Conservation (phyloP, 1,140 invertebrate genomes). For the Drosophila bipectinata region DNA sequence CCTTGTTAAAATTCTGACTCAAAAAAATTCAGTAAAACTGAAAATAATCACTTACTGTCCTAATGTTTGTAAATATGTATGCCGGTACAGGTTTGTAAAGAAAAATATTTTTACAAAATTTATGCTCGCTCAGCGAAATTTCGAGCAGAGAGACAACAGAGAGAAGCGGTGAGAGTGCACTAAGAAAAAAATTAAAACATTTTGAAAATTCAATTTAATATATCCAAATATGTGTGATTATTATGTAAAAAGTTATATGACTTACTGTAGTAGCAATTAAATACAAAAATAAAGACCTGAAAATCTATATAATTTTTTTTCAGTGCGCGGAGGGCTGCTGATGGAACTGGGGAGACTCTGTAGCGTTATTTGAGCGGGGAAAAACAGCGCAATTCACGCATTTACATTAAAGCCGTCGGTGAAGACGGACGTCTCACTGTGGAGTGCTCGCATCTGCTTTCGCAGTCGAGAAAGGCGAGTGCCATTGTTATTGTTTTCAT, state of each 20-base stretch:
- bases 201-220: background rate
- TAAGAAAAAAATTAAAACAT: background rate
- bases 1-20: background rate
- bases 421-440: constrained; percentile 42
- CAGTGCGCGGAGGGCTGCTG: background rate
- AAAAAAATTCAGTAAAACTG: constrained; percentile 3
- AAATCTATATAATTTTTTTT: background rate
- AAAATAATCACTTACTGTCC: background rate
- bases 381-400: constrained; percentile 54
- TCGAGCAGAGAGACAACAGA: constrained; percentile 3
- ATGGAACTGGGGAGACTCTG: background rate
- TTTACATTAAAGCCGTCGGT: constrained; percentile 66
- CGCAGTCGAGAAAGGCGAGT: constrained; percentile 6
- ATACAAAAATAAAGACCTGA: background rate
- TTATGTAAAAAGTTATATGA: no score
- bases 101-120: constrained; percentile 32
- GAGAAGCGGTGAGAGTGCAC: background rate
- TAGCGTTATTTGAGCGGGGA: constrained; percentile 64
- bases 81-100: constrained; percentile 35
- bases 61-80: background rate
- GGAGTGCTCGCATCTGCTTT: constrained; percentile 20
- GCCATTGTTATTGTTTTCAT: constrained; percentile 19
- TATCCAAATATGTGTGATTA: no score
- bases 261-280: no score
- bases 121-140: constrained; percentile 35